These are phyloP conservation scores for Macroramphosus scolopax DNA, from an alignment of 2,797 vertebrate species.

Conservation along the genomic window DNA sequence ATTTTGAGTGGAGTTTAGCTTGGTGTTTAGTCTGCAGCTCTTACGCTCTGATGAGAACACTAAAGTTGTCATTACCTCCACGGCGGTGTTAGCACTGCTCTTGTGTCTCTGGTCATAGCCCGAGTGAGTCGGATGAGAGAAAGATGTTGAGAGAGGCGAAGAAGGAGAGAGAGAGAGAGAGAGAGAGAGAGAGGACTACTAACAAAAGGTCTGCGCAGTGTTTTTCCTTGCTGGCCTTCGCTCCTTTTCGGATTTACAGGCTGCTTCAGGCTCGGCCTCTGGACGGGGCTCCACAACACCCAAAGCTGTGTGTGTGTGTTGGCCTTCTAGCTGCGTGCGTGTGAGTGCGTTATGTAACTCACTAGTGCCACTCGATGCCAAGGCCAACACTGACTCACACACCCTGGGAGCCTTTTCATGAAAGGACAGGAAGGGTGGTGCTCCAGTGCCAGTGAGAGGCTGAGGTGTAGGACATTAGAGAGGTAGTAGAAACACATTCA, in stretches of 20 bases:
- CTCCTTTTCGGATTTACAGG: constrained; percentile 38
- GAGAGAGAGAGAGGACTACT: constrained; percentile 16
- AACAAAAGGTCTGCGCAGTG: constrained; percentile 54
- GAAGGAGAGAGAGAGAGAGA: too few relatives aligned
- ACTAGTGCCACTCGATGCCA: constrained; percentile 47
- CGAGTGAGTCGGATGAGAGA: constrained; percentile 33
- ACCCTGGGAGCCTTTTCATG: constrained; percentile 28
- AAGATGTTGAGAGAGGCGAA: constrained; percentile 24
- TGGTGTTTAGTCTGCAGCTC: too few relatives aligned
- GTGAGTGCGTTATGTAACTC: constrained; percentile 56
- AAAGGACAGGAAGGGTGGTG: constrained; percentile 42
- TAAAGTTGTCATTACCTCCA: constrained; percentile 37
- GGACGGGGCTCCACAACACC: constrained; percentile 45
- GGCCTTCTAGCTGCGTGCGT: constrained; percentile 18
- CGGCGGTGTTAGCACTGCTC: constrained; percentile 11
- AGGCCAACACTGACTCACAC: constrained; percentile 38
- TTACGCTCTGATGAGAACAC: too few relatives aligned
- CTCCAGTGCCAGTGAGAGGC: constrained; percentile 7
- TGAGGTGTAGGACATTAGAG: constrained; percentile 33
- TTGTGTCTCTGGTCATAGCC: constrained; percentile 35
- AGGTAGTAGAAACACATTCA: constrained; percentile 20
- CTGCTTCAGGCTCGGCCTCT: constrained; percentile 28
- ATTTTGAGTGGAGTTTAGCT: constrained; percentile 65
- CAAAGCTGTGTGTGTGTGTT: constrained; percentile 31
- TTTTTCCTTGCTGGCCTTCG: constrained; percentile 53